A percentile compares a stretch with the other conserved stretches of the same genome.
Evolutionary conservation across 2,797 vertebrate genomes (phyloP).

Genomic region (Microctenopoma lineatum): DNA sequence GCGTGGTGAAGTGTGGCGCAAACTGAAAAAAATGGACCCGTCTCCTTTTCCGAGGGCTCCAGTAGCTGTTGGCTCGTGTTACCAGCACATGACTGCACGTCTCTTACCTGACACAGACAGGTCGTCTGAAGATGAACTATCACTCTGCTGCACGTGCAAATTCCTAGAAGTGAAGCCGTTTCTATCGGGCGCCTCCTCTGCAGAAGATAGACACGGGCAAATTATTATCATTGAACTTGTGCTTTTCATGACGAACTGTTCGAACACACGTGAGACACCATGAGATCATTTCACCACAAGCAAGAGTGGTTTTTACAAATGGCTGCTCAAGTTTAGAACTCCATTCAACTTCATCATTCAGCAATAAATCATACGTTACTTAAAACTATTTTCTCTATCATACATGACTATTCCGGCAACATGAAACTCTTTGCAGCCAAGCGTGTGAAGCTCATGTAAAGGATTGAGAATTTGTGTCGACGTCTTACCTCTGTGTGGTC

Average conservation of each 20-base stretch:
- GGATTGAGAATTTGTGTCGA: background rate
- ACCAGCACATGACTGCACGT: background rate
- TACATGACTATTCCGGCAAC: background rate
- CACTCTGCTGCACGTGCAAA: slow-evolving; percentile 57
- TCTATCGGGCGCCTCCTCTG: slow-evolving; percentile 65
- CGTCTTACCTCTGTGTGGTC: slow-evolving; percentile 71
- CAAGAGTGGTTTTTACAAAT: background rate
- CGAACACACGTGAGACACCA: slow-evolving; percentile 1
- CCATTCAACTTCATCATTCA: background rate
- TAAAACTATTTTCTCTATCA: background rate
- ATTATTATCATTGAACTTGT: too few relatives aligned
- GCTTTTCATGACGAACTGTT: slow-evolving; percentile 1
- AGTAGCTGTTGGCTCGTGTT: background rate
- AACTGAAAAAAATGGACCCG: background rate
- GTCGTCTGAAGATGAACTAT: slow-evolving; percentile 75
- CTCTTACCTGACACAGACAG: slow-evolving; percentile 69
- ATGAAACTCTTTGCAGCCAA: background rate
- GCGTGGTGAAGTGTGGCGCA: background rate
- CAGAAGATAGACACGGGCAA: background rate
- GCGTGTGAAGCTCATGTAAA: background rate
- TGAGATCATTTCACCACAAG: background rate
- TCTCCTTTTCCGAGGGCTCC: background rate
- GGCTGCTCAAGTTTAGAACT: background rate
- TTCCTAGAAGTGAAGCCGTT: slow-evolving; percentile 48
- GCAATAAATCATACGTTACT: background rate